Percentiles rank a stretch among this genome's conserved stretches.
Evolutionary conservation across 35 echinoderm and acorn worm genomes (phyloP).

Genomic region (Diadema setosum): DNA sequence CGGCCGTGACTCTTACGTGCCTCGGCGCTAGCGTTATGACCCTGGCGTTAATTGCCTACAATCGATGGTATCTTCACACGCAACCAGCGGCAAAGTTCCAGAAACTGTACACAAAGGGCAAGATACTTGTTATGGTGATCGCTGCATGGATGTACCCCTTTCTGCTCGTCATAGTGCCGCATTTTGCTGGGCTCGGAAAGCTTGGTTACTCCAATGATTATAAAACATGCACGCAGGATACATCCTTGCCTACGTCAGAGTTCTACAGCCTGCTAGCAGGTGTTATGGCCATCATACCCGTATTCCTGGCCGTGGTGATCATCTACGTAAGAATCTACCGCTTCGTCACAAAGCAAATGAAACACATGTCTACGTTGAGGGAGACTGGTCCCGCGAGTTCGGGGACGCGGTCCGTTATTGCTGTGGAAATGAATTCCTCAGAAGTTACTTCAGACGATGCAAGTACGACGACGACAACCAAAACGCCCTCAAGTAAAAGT

Average conservation of each 20-base stretch:
- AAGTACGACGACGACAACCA: neutral
- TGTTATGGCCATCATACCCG: neutral
- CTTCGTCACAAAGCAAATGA: neutral
- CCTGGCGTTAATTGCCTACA: constrained; percentile 24
- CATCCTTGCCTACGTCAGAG: neutral
- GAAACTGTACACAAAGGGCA: neutral
- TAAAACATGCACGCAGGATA: neutral
- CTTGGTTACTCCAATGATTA: neutral
- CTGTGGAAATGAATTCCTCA: neutral
- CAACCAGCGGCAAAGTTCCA: neutral
- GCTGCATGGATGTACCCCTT: neutral
- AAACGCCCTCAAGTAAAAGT: neutral
- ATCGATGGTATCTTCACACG: constrained; percentile 23
- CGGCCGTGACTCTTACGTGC: neutral
- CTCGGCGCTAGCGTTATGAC: constrained; percentile 21
- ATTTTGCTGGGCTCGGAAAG: neutral
- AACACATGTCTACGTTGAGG: neutral
- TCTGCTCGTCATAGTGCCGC: neutral
- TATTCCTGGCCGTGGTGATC: neutral
- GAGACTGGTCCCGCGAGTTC: neutral
- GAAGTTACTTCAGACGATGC: neutral
- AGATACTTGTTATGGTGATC: neutral
- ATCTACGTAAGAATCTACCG: neutral
- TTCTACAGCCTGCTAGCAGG: neutral
- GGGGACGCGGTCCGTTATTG: neutral